phyloP scores from a whole-genome alignment of 2,113 vertebrate species.

The Ageneiosus marmoratus region DNA sequence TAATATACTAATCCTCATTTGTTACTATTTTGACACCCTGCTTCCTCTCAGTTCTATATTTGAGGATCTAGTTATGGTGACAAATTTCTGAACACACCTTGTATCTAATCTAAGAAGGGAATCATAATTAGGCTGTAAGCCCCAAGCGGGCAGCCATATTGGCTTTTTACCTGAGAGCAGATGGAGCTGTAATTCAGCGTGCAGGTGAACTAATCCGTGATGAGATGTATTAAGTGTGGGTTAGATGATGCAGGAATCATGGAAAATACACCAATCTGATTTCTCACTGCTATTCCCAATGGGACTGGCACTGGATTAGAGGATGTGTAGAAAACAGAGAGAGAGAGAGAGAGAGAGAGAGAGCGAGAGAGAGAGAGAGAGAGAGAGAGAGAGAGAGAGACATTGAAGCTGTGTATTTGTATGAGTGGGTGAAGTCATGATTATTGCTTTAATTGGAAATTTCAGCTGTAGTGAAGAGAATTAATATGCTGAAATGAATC shows the following conservation, averaged over 20 bases:
- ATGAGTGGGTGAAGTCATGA: neutral
- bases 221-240: slow-evolving; percentile 7
- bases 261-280: neutral
- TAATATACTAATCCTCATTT: neutral
- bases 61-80: neutral
- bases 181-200: slow-evolving; percentile 5
- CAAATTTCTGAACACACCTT: neutral
- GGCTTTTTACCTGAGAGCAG: slow-evolving; percentile 24
- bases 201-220: neutral
- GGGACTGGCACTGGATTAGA: neutral
- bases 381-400: too few species aligned
- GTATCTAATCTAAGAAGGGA: neutral
- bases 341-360: neutral
- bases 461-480: neutral
- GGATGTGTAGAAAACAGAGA: neutral
- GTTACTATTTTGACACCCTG: neutral
- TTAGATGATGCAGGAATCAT: neutral
- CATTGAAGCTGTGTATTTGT: neutral
- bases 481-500: slow-evolving; percentile 3
- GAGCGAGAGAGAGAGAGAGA: neutral
- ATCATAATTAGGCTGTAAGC: slow-evolving; percentile 5
- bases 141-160: slow-evolving; percentile 6
- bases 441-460: slow-evolving; percentile 10
- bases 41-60: neutral
- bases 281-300: neutral